Conservation (phyloP, 2,113 vertebrate genomes). For the Chaetodon auriga region DNA sequence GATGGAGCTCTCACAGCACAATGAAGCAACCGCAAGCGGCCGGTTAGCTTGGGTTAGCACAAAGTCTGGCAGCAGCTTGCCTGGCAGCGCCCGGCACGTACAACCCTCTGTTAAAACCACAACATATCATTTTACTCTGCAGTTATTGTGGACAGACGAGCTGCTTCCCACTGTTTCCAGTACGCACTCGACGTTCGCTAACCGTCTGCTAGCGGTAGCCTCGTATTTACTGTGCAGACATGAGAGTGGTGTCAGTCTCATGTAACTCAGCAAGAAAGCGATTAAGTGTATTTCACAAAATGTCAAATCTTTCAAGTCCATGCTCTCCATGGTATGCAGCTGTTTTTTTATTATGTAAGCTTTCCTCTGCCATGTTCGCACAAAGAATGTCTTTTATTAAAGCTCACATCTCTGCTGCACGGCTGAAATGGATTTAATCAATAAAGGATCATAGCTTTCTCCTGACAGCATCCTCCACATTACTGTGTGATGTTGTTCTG, state of each 20-base stretch:
- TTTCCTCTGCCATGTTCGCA: not conserved
- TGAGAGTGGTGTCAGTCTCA: not conserved
- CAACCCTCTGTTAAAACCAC: not conserved
- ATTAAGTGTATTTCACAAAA: not conserved
- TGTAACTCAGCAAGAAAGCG: not conserved
- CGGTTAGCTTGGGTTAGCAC: not conserved
- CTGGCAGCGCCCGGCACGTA: too few relatives aligned
- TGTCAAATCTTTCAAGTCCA: not conserved
- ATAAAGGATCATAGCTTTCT: not conserved
- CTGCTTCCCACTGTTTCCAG: not conserved
- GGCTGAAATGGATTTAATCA: conserved; percentile 20
- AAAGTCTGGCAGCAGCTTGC: not conserved
- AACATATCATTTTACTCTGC: not conserved
- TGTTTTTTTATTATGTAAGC: conserved; percentile 4
- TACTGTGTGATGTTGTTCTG: not conserved
- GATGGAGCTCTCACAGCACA: not conserved
- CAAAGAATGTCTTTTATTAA: conserved; percentile 1
- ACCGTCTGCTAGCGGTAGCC: not conserved
- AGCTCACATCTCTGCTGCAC: not conserved
- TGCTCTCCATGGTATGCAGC: not conserved
- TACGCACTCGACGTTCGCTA: not conserved
- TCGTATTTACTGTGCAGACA: not conserved
- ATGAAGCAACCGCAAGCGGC: not conserved
- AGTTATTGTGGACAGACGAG: not conserved
- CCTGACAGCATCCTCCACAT: not conserved